These are phyloP conservation scores for Scaeva pyrastri DNA, from an alignment of 2,888 invertebrate species.

Conservation along the genomic window DNA sequence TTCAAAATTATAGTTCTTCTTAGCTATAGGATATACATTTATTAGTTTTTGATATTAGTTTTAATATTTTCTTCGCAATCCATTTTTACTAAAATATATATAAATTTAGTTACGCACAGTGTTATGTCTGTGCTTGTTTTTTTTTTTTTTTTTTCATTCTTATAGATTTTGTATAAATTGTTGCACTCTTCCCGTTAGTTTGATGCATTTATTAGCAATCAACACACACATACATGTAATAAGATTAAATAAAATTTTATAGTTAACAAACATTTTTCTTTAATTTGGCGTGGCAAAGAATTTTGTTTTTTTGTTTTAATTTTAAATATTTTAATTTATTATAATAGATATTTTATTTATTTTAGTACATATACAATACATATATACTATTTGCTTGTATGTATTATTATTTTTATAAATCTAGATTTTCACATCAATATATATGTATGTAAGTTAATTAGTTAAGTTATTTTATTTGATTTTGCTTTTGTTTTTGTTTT, in stretches of 20 bases:
- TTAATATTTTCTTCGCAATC: slow-evolving; percentile 12
- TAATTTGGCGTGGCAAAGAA: slow-evolving; percentile 71
- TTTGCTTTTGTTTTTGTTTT: neutral
- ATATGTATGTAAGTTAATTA: slow-evolving; percentile 8
- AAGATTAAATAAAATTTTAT: slow-evolving; percentile 15
- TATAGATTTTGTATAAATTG: slow-evolving; percentile 37
- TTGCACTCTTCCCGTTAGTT: slow-evolving; percentile 52
- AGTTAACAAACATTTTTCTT: slow-evolving; percentile 34
- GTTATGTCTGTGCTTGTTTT: slow-evolving; percentile 25
- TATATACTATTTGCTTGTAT: slow-evolving; percentile 12
- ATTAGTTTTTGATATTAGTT: slow-evolving; percentile 38
- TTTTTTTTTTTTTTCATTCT: too few species aligned
- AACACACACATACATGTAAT: neutral
- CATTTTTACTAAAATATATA: slow-evolving; percentile 56
- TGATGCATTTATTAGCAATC: slow-evolving; percentile 48
- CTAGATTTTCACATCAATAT: slow-evolving; percentile 65
- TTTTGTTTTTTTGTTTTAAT: neutral
- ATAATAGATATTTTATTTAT: slow-evolving; percentile 23
- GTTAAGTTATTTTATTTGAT: slow-evolving; percentile 9
- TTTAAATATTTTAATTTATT: slow-evolving; percentile 15
- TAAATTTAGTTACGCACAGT: slow-evolving; percentile 51
- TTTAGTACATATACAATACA: slow-evolving; percentile 24
- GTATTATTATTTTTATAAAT: slow-evolving; percentile 36
- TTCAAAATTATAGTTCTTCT: slow-evolving; percentile 33
- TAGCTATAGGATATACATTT: slow-evolving; percentile 54